Percentiles rank a stretch among this genome's conserved stretches.
These are phyloP conservation scores for Cosmopolites sordidus DNA, from an alignment of 2,888 invertebrate genomes.

Conservation along the genomic window DNA sequence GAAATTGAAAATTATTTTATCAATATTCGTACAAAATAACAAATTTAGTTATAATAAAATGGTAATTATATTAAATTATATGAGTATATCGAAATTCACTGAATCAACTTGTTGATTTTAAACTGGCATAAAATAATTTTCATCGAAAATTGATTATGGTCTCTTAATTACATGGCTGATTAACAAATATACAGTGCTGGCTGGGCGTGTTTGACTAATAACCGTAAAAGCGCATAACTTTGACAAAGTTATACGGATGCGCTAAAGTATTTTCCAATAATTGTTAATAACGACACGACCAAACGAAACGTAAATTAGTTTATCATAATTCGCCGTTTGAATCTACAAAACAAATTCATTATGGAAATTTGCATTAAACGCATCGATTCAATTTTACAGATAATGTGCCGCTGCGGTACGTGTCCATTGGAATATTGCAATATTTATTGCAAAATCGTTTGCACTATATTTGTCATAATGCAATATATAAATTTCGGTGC, in stretches of 20 bases:
- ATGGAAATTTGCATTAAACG: conserved; percentile 8
- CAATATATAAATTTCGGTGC: no score
- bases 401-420: background rate
- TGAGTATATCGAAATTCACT: background rate
- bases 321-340: conserved; percentile 8
- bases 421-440: background rate
- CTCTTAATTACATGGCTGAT: background rate
- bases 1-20: no score
- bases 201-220: background rate
- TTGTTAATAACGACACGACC: conserved; percentile 2
- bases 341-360: conserved; percentile 5
- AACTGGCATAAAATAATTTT: background rate
- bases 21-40: no score
- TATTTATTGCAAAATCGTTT: background rate
- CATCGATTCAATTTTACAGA: background rate
- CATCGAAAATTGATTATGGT: background rate
- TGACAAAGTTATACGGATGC: background rate
- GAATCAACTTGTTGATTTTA: background rate
- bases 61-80: no score
- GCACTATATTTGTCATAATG: background rate
- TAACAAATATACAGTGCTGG: background rate
- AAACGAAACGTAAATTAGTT: conserved; percentile 8
- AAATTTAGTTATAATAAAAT: no score
- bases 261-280: conserved; percentile 2
- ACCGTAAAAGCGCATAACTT: background rate